These are phyloP conservation scores for Numenius phaeopus DNA, from an alignment of 2,797 vertebrate genomes.

Conservation along the genomic window DNA sequence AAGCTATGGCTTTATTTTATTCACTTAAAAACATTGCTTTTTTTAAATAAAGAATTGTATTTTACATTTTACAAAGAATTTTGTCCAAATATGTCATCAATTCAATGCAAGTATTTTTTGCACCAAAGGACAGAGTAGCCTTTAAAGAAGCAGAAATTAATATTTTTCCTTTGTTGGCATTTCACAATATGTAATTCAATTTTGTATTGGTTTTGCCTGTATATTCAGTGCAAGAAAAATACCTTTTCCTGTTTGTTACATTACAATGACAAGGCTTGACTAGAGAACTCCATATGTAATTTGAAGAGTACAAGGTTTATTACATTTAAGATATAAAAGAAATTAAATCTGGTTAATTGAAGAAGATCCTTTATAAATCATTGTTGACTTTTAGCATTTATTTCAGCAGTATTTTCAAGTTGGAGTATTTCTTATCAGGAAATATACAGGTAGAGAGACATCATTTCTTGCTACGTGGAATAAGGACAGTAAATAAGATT, in stretches of 20 bases:
- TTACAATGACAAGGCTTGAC: not conserved
- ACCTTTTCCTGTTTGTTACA: not conserved
- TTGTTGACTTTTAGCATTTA: not conserved
- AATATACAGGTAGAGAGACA: too few species aligned
- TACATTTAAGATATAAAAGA: not conserved
- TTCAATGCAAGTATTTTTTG: not conserved
- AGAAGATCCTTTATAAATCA: not conserved
- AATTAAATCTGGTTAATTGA: not conserved
- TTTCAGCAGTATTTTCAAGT: not conserved
- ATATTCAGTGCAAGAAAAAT: not conserved
- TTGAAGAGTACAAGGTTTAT: not conserved
- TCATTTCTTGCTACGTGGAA: not conserved
- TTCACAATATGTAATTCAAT: not conserved
- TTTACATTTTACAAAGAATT: not conserved
- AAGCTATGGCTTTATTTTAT: not conserved
- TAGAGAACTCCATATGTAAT: not conserved
- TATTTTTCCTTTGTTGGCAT: not conserved
- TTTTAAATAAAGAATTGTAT: not conserved
- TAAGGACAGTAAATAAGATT: not conserved
- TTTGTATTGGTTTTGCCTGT: not conserved
- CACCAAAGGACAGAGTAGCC: not conserved
- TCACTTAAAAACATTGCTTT: not conserved
- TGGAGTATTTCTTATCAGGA: not conserved
- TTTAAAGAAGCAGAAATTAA: conserved; percentile 10
- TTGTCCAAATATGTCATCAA: not conserved